phyloP scores from a whole-genome alignment of 2,888 invertebrate species.

The Zaprionus lineosus region DNA sequence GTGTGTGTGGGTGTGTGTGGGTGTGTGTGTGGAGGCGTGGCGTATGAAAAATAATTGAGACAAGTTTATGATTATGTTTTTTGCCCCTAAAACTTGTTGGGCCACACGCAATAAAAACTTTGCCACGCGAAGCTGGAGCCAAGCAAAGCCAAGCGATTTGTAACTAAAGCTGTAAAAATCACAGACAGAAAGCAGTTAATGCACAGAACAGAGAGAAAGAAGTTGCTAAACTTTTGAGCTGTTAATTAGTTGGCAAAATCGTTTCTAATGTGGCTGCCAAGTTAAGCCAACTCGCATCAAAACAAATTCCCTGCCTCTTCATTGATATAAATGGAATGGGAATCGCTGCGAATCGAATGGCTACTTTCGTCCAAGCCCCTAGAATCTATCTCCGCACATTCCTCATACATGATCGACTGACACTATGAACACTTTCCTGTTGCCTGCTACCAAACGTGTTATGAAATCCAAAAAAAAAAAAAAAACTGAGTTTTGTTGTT shows the following conservation, averaged over 20 bases:
- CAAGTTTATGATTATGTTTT: constrained; percentile 73
- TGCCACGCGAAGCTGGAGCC: constrained; percentile 31
- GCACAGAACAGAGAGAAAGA: constrained; percentile 23
- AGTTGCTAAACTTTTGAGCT: constrained; percentile 45
- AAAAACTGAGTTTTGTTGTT: neutral
- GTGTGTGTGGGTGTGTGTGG: no score
- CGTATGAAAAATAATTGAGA: constrained; percentile 78
- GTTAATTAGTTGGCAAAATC: constrained; percentile 68
- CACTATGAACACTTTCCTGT: constrained; percentile 36
- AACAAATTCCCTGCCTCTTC: constrained; percentile 40
- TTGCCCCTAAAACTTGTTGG: constrained; percentile 49
- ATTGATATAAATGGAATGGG: constrained; percentile 62
- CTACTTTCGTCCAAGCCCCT: no score
- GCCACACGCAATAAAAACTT: constrained; percentile 62
- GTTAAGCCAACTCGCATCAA: constrained; percentile 58
- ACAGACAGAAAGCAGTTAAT: constrained; percentile 73
- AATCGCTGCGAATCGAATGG: no score
- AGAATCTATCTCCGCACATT: constrained; percentile 37
- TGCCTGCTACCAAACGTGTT: no score
- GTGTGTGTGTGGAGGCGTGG: constrained; percentile 43
- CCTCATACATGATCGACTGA: constrained; percentile 30
- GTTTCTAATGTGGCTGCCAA: constrained; percentile 49
- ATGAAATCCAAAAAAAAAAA: no score
- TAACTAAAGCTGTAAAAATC: constrained; percentile 73
- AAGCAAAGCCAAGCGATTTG: no score